These are phyloP conservation scores for Hemicentrotus pulcherrimus DNA, from an alignment of 35 echinoderm and acorn worm species.

Conservation along the genomic window DNA sequence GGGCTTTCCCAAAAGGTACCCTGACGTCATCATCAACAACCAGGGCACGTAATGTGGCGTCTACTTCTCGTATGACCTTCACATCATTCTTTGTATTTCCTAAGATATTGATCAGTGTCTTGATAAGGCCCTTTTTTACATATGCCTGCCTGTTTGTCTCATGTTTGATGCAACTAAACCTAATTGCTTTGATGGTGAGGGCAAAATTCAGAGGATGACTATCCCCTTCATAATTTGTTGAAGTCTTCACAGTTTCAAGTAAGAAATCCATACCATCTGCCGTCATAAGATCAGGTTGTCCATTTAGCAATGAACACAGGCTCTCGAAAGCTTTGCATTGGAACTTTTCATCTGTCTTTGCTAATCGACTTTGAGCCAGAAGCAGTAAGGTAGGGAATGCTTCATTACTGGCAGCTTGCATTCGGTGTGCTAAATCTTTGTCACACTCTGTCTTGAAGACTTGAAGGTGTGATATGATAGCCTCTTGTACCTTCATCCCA, in stretches of 20 bases:
- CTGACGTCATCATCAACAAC: slow-evolving; percentile 89
- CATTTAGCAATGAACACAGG: slow-evolving; percentile 75
- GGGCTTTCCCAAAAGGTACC: slow-evolving; percentile 93
- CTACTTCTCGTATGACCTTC: slow-evolving; percentile 60
- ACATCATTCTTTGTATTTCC: slow-evolving; percentile 34
- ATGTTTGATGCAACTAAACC: slow-evolving; percentile 85
- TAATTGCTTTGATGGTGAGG: slow-evolving; percentile 49
- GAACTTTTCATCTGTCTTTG: slow-evolving; percentile 38
- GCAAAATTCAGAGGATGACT: slow-evolving; percentile 15
- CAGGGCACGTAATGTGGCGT: slow-evolving; percentile 64
- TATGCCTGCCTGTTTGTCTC: slow-evolving; percentile 82
- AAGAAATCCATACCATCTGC: slow-evolving; percentile 60
- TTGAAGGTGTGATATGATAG: slow-evolving; percentile 35
- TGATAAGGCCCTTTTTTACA: slow-evolving; percentile 70
- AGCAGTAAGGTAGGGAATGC: slow-evolving; percentile 68
- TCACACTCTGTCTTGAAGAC: slow-evolving; percentile 66
- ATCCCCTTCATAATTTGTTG: slow-evolving; percentile 3
- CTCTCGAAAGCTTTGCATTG: slow-evolving; percentile 38
- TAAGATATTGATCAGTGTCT: slow-evolving; percentile 56
- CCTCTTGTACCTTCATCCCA: not conserved
- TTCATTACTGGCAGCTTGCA: slow-evolving; percentile 63
- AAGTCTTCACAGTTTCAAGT: slow-evolving; percentile 47
- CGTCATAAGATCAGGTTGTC: slow-evolving; percentile 89
- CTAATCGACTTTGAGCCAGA: slow-evolving; percentile 46
- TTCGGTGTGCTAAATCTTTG: slow-evolving; percentile 68